Evolutionary conservation across 2,797 vertebrate genomes (phyloP).

Genomic region (Oreortyx pictus): DNA sequence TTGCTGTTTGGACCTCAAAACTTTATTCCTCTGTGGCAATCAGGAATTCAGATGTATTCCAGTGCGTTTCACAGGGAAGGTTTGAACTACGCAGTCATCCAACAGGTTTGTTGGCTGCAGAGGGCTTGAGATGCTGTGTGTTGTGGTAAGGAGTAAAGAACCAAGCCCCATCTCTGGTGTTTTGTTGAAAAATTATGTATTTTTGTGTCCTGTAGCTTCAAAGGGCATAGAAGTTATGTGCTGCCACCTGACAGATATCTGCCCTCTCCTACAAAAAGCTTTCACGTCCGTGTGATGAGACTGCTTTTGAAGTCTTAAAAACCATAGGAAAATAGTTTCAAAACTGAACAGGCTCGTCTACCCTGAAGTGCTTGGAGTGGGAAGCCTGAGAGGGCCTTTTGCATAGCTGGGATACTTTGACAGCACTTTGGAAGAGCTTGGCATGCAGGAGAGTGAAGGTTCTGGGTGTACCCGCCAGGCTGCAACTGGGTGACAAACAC

Average conservation of each 20-base stretch:
- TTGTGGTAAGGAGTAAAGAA: not conserved
- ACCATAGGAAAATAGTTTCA: not conserved
- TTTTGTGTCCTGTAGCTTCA: not conserved
- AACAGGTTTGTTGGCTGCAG: not conserved
- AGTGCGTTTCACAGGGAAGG: accelerated
- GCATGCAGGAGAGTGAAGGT: not conserved
- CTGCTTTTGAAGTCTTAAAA: not conserved
- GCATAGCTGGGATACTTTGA: slow-evolving; percentile 20
- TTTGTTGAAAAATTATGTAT: not conserved
- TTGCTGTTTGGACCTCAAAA: not conserved
- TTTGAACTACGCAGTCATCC: not conserved
- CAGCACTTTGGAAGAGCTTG: not conserved
- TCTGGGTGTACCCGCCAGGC: not conserved
- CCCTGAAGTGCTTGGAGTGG: slow-evolving; percentile 12
- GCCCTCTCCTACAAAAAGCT: not conserved
- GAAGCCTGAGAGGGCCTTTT: not conserved
- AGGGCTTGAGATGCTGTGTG: not conserved
- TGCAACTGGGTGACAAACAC: not conserved
- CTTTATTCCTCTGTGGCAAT: not conserved
- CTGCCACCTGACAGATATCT: too few relatives aligned
- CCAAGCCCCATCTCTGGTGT: not conserved
- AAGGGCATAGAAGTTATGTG: not conserved
- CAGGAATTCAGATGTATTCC: not conserved
- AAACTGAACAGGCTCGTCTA: not conserved
- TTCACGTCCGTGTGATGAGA: accelerated